These are phyloP conservation scores for Lutjanus campechanus DNA, from an alignment of 2,797 vertebrate species.

Conservation along the genomic window DNA sequence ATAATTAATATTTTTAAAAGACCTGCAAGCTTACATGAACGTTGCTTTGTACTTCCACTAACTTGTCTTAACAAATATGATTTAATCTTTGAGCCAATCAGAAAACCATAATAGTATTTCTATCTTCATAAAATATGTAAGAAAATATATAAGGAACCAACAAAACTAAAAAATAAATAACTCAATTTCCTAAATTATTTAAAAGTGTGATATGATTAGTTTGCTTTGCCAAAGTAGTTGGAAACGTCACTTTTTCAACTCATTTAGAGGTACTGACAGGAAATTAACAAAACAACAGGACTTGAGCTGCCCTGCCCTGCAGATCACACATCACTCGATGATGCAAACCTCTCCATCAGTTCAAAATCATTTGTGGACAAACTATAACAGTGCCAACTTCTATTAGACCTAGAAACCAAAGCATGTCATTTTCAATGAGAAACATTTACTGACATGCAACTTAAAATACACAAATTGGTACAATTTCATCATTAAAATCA, in stretches of 20 bases:
- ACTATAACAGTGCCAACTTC: constrained; percentile 1
- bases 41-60: not conserved
- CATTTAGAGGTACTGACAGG: not conserved
- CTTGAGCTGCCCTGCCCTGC: not conserved
- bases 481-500: constrained; percentile 58
- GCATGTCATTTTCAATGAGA: constrained; percentile 31
- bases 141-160: constrained; percentile 9
- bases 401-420: constrained; percentile 25
- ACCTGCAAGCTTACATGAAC: too few species aligned
- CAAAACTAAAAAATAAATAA: constrained; percentile 16
- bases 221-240: not conserved
- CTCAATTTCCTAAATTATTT: not conserved
- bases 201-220: not conserved
- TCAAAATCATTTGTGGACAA: not conserved
- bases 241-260: constrained; percentile 3
- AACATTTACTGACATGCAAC: constrained; percentile 49
- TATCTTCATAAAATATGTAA: not conserved
- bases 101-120: not conserved
- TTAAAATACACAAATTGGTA: constrained; percentile 64
- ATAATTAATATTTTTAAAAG: not conserved
- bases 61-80: not conserved
- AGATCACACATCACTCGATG: not conserved
- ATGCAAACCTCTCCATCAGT: not conserved
- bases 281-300: not conserved
- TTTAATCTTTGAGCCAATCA: constrained; percentile 11